phyloP scores from a whole-genome alignment of 2,113 vertebrate species.

The Sebastes fasciatus region DNA sequence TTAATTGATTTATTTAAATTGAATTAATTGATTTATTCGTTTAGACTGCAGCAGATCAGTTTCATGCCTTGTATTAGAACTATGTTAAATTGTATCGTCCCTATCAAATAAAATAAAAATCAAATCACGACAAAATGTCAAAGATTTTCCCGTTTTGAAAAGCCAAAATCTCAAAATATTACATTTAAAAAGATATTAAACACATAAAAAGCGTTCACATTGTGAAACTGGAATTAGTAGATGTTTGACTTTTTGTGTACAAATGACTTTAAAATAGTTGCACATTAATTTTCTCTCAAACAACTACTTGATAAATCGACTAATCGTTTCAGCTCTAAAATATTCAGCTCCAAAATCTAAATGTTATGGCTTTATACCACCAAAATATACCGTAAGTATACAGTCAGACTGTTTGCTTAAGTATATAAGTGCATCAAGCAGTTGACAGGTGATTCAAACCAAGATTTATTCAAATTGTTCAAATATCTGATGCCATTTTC shows the following conservation, averaged over 20 bases:
- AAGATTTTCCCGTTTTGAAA: background rate
- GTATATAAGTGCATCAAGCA: background rate
- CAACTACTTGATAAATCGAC: background rate
- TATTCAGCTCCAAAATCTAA: background rate
- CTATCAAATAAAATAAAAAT: too few species aligned
- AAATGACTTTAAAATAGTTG: background rate
- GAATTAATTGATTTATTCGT: too few species aligned
- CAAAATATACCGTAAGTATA: background rate
- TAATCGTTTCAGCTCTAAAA: background rate
- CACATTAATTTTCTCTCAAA: background rate
- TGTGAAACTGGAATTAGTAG: background rate
- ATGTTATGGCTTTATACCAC: background rate
- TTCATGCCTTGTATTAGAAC: too few species aligned
- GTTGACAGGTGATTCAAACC: slow-evolving; percentile 18
- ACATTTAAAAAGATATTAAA: background rate
- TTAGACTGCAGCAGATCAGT: too few species aligned
- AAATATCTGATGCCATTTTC: slow-evolving; percentile 27
- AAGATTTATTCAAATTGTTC: slow-evolving; percentile 32
- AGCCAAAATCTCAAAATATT: background rate
- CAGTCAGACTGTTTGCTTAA: background rate
- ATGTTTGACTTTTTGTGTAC: background rate
- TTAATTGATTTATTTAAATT: background rate
- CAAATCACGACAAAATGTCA: too few species aligned
- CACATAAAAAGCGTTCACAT: background rate
- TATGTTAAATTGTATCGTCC: too few species aligned